Base-by-base conservation (phyloP, 2,113 vertebrate genomes). In the Miniopterus natalensis region DNA sequence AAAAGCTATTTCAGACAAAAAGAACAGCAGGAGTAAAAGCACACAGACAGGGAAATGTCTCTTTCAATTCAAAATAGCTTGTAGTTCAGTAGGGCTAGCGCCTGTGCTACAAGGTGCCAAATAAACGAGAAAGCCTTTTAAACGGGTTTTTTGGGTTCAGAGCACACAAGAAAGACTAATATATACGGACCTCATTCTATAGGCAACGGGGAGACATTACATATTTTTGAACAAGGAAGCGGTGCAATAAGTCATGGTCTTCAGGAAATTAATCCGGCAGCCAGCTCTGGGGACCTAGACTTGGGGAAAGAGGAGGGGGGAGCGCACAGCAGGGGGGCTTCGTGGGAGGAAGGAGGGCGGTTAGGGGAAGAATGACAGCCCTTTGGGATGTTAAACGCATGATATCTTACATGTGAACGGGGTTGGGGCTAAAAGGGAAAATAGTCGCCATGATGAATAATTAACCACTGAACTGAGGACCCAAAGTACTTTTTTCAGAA, bases 121-220 rank as follows among this genome's bases (percentile, higher is more conserved):
- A 55, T 88, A 55, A 78, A 84, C 70, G 53, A 92, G 51, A 88
- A 95, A 79, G 78, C 2, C 47, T 27, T 68, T 77, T 49, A 65
- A 88, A 63, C 31, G 1, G 27, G 1, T 6, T 93, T 3, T 36
- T 53, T 65, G 17, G n/a, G 25, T 68, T 59, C 20, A 90, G 23
- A 74, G 45, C 25, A 79, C 25, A 27, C 40, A 59, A n/a, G 42
- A 74, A 23, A 21, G 45, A 71, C 7, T 47, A 77, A 29, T 20
- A 20, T 31, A 55, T 40, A 17, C 61, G 31, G 42, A 4, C 21
- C 51, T 40, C 27, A 31, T 91, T 71, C 40, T 90, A n/a, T 15
- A 65, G 36, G 23, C 65, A 57, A 42, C 15, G 31, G 36, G 40
- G 23, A 71, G 6, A 4, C 31, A 77, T 65, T 73, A 55, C 57